Base-by-base conservation (phyloP, 2,113 vertebrate genomes). In the Clinocottus analis region DNA sequence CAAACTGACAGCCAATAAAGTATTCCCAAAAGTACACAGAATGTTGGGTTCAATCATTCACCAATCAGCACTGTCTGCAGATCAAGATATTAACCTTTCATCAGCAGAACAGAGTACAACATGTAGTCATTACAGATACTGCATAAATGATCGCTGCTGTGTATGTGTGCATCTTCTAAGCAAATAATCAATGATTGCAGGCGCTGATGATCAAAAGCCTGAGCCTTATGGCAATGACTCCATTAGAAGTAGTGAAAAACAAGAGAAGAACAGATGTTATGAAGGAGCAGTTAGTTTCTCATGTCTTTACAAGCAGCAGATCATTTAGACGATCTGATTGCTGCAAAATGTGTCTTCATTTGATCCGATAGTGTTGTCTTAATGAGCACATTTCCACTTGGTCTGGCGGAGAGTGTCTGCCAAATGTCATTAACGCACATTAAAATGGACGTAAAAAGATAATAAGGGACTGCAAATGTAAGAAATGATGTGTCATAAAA, bases 1-100 rank as follows among this genome's bases (percentile, higher is more conserved):
- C 61, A 73, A 74, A 62, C 47, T 56, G 55, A 70, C 17, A 63
- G 23, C 35, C 72, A 72, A 33, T 58, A 27, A 53, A 33, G 72
- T 55, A 31, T 65, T 5, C 45, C 9, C 21, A 60, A 72, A 59
- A 33, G 63, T n/a, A 58, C 17, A 67, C 37, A 75, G 12, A 66
- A 63, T 33, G 16, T 29, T 53, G 37, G 16, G 17, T 31, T 55
- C 62, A 72, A 12, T 67, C 37, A 49, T 17, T 80, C 39, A 86
- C 31, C 53, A 53, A 56, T 69, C 60, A 72, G 45, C 51, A 12
- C 5, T 62, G 49, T 47, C 35, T 14, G 61, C 45, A 83, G 35
- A 75, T 72, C 60, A 79, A 80, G 10, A 80, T 47, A 53, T 68
- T 62, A 33, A 51, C 55, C 66, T 75, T 79, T 55, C 53, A 75